Evolutionary conservation across 2,113 vertebrate species (phyloP).

Genomic region (Oenanthe oenanthe): DNA sequence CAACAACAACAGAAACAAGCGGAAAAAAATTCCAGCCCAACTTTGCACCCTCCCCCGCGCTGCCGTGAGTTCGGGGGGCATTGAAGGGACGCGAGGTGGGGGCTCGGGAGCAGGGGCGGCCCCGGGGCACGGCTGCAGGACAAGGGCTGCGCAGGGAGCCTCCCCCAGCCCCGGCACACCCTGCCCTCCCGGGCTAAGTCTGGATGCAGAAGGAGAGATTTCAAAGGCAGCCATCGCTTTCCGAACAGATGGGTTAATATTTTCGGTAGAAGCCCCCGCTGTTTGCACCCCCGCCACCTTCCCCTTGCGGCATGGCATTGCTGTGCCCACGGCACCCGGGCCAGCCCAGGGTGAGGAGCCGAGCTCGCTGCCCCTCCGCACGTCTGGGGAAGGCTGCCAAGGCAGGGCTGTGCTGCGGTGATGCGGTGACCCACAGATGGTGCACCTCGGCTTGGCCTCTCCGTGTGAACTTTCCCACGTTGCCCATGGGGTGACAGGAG

Average conservation of each 20-base stretch:
- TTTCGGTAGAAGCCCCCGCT: conserved; percentile 51
- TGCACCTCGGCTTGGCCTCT: background rate
- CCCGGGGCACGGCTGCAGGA: background rate
- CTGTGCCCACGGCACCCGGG: conserved; percentile 59
- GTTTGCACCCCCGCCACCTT: background rate
- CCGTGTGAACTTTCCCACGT: background rate
- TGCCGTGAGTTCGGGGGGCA: accelerated
- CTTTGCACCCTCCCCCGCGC: accelerated
- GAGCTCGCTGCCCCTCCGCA: conserved; percentile 18
- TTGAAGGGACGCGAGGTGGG: accelerated
- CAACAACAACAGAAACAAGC: background rate
- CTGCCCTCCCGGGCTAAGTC: conserved; percentile 50
- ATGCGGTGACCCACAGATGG: background rate
- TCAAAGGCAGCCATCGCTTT: conserved; percentile 65
- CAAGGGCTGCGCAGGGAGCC: conserved; percentile 39
- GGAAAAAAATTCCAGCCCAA: background rate
- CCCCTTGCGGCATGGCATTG: conserved; percentile 58
- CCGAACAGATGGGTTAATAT: conserved; percentile 55
- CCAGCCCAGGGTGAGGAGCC: conserved; percentile 59
- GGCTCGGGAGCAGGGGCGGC: accelerated
- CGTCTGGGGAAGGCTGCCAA: background rate
- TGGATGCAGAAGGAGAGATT: conserved; percentile 50
- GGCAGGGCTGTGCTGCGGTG: background rate
- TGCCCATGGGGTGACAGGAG: background rate
- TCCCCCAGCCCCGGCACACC: background rate